Conservation (phyloP, 2,797 vertebrate genomes). For the Petrocephalus sullivani region DNA sequence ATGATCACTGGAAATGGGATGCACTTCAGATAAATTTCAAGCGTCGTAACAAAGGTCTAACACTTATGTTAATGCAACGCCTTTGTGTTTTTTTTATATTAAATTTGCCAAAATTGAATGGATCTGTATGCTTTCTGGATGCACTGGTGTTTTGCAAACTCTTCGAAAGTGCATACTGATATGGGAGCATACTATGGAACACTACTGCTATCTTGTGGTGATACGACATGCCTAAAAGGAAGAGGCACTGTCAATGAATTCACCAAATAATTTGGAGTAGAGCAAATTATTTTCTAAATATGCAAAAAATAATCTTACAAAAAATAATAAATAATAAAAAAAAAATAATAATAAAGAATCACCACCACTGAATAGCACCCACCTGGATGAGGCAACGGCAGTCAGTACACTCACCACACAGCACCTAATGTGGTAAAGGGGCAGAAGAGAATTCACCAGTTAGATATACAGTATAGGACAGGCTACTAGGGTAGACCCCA, state of each 20-base stretch:
- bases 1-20: background rate
- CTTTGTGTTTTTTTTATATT: background rate
- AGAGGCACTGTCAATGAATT: background rate
- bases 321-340: background rate
- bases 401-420: too few species aligned
- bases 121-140: background rate
- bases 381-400: too few species aligned
- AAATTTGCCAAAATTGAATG: background rate
- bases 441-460: too few species aligned
- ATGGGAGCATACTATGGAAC: background rate
- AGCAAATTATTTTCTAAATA: too few species aligned
- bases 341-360: background rate
- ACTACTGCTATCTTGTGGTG: conserved; percentile 13
- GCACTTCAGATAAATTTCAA: background rate
- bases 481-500: too few species aligned
- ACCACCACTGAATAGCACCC: background rate
- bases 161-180: background rate
- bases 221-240: background rate
- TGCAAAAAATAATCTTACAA: too few species aligned
- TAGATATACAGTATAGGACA: too few species aligned
- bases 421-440: too few species aligned
- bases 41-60: background rate
- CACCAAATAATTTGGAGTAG: background rate
- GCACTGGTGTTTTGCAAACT: background rate
- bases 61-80: background rate